These are phyloP conservation scores for Cassiopea andromeda DNA, from an alignment of 30 jellyfish, hydroid and myxozoan genomes.

Conservation along the genomic window DNA sequence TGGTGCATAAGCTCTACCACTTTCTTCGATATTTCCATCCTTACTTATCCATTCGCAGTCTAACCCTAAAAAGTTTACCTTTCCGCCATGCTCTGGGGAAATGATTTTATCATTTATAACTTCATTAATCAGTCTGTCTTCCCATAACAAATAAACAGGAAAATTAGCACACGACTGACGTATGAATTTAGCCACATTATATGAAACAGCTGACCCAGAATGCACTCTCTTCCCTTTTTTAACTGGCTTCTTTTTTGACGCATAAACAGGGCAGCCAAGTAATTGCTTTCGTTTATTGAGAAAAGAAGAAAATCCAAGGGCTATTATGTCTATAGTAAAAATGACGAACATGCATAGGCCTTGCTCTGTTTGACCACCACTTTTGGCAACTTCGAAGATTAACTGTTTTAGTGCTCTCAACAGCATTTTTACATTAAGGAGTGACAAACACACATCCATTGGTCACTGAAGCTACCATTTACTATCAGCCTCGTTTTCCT, in stretches of 20 bases:
- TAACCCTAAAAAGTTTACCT: slow-evolving; percentile 77
- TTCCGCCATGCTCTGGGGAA: neutral
- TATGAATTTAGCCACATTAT: neutral
- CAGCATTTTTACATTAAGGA: neutral
- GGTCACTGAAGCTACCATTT: too few species aligned
- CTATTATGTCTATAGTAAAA: slow-evolving; percentile 17
- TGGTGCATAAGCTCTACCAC: slow-evolving; percentile 16
- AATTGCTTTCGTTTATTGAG: neutral
- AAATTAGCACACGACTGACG: slow-evolving; percentile 34
- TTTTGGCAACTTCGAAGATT: neutral
- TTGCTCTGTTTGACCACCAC: slow-evolving; percentile 60
- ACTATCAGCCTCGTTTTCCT: too few species aligned
- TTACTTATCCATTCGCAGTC: slow-evolving; percentile 92
- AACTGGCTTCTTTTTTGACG: neutral
- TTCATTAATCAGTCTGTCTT: slow-evolving; percentile 49
- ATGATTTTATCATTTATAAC: slow-evolving; percentile 40
- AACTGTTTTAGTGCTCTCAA: neutral
- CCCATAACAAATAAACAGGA: slow-evolving; percentile 66
- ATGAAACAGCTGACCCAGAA: slow-evolving; percentile 33
- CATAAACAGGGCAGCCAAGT: neutral
- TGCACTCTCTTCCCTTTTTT: neutral
- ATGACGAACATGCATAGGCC: slow-evolving; percentile 14
- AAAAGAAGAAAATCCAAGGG: slow-evolving; percentile 5
- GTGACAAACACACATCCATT: too few species aligned
- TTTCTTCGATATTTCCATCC: neutral